Evolutionary conservation across 2,888 invertebrate genomes (phyloP).

Genomic region (Brachypterus glaber): DNA sequence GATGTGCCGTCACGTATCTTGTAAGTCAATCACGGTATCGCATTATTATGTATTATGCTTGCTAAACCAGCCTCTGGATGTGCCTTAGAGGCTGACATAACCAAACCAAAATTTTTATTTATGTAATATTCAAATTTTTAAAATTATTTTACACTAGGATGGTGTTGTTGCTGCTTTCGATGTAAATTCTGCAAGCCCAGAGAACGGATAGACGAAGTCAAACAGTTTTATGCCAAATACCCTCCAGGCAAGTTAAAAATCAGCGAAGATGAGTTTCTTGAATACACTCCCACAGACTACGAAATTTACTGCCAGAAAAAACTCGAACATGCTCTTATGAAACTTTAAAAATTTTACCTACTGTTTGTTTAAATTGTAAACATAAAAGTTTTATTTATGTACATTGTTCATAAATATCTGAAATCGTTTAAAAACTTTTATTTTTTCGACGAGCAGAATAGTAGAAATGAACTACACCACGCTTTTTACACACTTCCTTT

Average conservation of each 20-base stretch:
- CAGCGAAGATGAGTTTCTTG: constrained; percentile 31
- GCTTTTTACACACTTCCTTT: too few species aligned
- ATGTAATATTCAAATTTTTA: constrained; percentile 5
- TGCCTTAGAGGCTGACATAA: background rate
- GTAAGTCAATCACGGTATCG: too few species aligned
- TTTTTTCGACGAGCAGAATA: too few species aligned
- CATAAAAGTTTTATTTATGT: too few species aligned
- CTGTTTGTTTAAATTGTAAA: too few species aligned
- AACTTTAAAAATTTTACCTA: too few species aligned
- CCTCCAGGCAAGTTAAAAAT: constrained; percentile 47
- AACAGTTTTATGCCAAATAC: constrained; percentile 46
- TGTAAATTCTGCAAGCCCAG: constrained; percentile 51
- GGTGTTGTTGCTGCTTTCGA: constrained; percentile 50
- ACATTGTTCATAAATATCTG: too few species aligned
- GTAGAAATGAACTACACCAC: too few species aligned
- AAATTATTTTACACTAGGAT: constrained; percentile 39
- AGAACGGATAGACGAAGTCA: constrained; percentile 46
- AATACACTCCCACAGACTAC: constrained; percentile 46
- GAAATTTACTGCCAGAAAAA: constrained; percentile 50
- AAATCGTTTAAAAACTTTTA: too few species aligned
- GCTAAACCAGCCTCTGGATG: too few species aligned
- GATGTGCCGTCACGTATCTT: too few species aligned
- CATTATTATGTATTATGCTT: too few species aligned
- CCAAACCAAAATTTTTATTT: background rate
- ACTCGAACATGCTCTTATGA: constrained; percentile 48